Evolutionary conservation across 2,797 vertebrate species (phyloP).

Genomic region (Acomys russatus): DNA sequence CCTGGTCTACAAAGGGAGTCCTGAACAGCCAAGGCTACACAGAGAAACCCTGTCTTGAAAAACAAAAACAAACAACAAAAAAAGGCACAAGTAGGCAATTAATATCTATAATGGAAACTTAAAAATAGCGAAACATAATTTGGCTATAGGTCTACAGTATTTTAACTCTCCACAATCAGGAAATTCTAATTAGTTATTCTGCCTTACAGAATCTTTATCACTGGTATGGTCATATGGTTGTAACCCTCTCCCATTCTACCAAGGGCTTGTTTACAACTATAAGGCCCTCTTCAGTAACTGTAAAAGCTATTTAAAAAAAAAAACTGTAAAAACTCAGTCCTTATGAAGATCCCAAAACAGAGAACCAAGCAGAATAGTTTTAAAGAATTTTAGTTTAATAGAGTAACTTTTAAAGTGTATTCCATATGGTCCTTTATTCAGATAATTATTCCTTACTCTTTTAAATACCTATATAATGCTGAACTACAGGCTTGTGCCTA

Average conservation of each 20-base stretch:
- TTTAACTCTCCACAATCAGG: background rate
- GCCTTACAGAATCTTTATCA: background rate
- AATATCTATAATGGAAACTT: background rate
- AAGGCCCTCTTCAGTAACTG: background rate
- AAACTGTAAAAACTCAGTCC: conserved; percentile 9
- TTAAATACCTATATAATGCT: conserved; percentile 6
- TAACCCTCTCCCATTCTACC: background rate
- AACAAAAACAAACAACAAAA: too few species aligned
- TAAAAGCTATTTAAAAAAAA: too few species aligned
- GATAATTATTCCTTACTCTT: conserved; percentile 38
- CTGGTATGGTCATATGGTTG: background rate
- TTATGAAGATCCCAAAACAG: conserved; percentile 42
- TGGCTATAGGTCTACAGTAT: background rate
- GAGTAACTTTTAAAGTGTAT: conserved; percentile 53
- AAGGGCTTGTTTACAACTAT: background rate
- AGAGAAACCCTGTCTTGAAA: too few species aligned
- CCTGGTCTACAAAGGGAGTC: too few species aligned
- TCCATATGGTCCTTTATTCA: conserved; percentile 15
- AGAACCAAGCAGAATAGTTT: conserved; percentile 47
- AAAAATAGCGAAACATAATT: background rate
- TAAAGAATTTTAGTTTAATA: conserved; percentile 42
- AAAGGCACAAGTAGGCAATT: background rate
- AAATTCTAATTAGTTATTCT: background rate
- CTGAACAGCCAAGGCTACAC: too few species aligned
- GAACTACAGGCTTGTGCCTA: conserved; percentile 6